Evolutionary conservation across 1,140 invertebrate species (phyloP).

Genomic region (Caenorhabditis brenneri): DNA sequence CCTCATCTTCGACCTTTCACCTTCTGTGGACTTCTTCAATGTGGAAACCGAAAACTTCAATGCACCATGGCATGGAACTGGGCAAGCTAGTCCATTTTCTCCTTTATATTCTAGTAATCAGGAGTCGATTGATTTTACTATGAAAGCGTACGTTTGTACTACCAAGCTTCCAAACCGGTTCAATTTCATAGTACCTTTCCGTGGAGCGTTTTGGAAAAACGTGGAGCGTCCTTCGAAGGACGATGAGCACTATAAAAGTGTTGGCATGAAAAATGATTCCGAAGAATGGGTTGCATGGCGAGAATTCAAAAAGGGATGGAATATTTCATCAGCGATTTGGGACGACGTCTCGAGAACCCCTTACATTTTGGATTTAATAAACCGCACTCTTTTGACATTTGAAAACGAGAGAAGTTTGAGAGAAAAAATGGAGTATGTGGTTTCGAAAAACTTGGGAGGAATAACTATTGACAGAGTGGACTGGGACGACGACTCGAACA

Average conservation of each 20-base stretch:
- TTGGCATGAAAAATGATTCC: conserved; percentile 56
- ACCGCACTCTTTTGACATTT: conserved; percentile 53
- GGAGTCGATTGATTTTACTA: conserved; percentile 66
- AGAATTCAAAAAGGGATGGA: conserved; percentile 30
- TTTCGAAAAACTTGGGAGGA: conserved; percentile 80
- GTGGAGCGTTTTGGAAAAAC: conserved; percentile 66
- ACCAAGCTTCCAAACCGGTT: conserved; percentile 45
- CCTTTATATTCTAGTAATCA: conserved; percentile 61
- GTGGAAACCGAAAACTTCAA: conserved; percentile 66
- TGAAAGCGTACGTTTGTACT: conserved; percentile 64
- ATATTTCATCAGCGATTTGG: conserved; percentile 40
- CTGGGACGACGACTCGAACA: conserved; percentile 79
- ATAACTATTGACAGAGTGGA: conserved; percentile 85
- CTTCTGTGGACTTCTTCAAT: conserved; percentile 63
- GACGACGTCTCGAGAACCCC: conserved; percentile 54
- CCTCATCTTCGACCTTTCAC: conserved; percentile 57
- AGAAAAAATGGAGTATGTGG: conserved; percentile 74
- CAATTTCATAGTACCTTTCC: conserved; percentile 67
- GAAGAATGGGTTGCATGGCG: no score
- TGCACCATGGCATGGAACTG: conserved; percentile 58
- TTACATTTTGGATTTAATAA: conserved; percentile 49
- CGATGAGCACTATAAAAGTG: conserved; percentile 58
- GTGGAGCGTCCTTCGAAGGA: conserved; percentile 60
- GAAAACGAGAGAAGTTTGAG: conserved; percentile 55
- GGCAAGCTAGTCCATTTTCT: conserved; percentile 61